Conservation (phyloP, 2,888 invertebrate genomes). For the Stramonita haemastoma region DNA sequence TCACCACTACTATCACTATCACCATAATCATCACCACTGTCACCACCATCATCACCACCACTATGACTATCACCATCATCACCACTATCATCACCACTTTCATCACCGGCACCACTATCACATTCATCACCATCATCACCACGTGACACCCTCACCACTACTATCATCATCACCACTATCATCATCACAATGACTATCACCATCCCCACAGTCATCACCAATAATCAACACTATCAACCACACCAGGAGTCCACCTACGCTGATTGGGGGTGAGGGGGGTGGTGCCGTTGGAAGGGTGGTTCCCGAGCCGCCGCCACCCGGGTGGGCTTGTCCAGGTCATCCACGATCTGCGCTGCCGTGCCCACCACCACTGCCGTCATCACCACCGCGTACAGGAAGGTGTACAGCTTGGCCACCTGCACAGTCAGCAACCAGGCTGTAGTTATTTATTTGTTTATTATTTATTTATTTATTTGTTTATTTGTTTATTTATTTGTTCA, state of each 20-base stretch:
- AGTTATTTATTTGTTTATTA: too few relatives aligned
- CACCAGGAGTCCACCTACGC: background rate
- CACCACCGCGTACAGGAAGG: slow-evolving; percentile 68
- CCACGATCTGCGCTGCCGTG: slow-evolving; percentile 64
- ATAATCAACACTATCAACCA: background rate
- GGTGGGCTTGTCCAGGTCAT: slow-evolving; percentile 50
- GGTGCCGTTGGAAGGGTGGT: slow-evolving; percentile 8
- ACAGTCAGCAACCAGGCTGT: background rate
- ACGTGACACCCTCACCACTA: background rate
- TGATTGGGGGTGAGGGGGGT: slow-evolving; percentile 12
- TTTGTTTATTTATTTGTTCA: too few relatives aligned
- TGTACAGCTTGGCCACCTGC: slow-evolving; percentile 68
- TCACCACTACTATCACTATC: too few relatives aligned
- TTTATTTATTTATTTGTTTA: too few relatives aligned
- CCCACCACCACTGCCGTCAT: slow-evolving; percentile 73
- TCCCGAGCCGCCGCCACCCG: background rate
- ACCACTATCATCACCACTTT: too few relatives aligned
- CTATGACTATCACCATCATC: too few relatives aligned
- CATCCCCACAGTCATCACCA: background rate
- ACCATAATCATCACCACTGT: too few relatives aligned
- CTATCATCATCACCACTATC: too few relatives aligned
- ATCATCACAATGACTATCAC: background rate
- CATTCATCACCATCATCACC: background rate
- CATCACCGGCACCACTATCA: too few relatives aligned
- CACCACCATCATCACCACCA: too few relatives aligned